phyloP scores from a whole-genome alignment of 30 jellyfish, hydroid and myxozoan genomes.

The Cassiopea xamachana region DNA sequence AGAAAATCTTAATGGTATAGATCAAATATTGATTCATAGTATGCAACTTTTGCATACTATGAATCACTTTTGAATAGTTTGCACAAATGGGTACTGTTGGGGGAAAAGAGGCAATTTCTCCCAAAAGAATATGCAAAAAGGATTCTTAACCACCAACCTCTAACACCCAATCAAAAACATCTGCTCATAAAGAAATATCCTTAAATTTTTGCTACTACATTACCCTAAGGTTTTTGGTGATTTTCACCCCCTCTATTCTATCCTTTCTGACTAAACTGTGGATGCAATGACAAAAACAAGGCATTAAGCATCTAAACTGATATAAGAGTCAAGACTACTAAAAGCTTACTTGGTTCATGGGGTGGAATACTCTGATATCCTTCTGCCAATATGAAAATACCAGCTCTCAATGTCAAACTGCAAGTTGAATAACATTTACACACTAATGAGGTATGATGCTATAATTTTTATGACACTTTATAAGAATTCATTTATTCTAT shows the following conservation, averaged over 20 bases:
- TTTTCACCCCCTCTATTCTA: background rate
- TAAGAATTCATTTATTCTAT: no score
- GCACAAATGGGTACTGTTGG: background rate
- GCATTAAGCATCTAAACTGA: background rate
- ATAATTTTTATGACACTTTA: no score
- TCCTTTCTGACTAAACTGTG: background rate
- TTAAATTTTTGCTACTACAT: no score
- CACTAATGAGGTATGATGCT: background rate
- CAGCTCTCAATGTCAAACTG: constrained; percentile 84
- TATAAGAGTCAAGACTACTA: background rate
- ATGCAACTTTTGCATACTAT: no score
- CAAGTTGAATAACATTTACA: background rate
- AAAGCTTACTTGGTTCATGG: constrained; percentile 67
- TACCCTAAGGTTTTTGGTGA: no score
- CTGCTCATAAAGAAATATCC: background rate
- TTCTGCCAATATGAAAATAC: constrained; percentile 91
- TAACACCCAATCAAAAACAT: background rate
- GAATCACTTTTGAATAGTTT: no score
- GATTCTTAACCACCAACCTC: background rate
- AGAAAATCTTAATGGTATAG: no score
- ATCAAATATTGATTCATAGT: no score
- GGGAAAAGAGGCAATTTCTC: background rate
- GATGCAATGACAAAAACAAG: background rate
- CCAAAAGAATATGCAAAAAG: background rate
- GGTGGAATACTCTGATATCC: constrained; percentile 93